Evolutionary conservation across 1,140 invertebrate genomes (phyloP).

Genomic region (Tetragonula clypearis): DNA sequence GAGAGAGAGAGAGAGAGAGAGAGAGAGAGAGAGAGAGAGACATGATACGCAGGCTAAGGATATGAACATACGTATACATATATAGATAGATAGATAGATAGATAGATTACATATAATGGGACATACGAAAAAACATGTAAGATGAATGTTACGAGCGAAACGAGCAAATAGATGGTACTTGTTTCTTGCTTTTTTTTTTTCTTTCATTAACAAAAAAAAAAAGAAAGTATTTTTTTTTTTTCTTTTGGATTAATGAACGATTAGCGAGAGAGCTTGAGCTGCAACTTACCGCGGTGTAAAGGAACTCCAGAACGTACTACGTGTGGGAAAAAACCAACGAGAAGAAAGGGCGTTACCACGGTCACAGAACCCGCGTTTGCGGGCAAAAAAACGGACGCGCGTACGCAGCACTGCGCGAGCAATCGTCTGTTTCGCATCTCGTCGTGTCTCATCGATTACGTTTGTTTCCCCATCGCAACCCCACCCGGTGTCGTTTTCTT

Average conservation of each 20-base stretch:
- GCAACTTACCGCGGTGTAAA: slow-evolving; percentile 98
- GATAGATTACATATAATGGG: slow-evolving; percentile 70
- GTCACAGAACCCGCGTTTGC: slow-evolving; percentile 81
- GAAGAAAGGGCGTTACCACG: slow-evolving; percentile 83
- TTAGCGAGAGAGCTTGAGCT: slow-evolving; percentile 84
- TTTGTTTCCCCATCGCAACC: background rate
- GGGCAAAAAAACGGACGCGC: slow-evolving; percentile 73
- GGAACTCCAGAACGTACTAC: slow-evolving; percentile 98
- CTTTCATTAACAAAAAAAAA: slow-evolving; percentile 30
- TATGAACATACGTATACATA: slow-evolving; percentile 59
- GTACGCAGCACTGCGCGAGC: slow-evolving; percentile 75
- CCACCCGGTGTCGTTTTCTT: no score
- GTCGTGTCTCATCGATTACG: background rate
- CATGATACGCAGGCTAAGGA: slow-evolving; percentile 71
- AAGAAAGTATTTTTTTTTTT: slow-evolving; percentile 32
- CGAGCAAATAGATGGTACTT: slow-evolving; percentile 75
- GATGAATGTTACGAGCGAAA: slow-evolving; percentile 79
- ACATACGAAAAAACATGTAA: slow-evolving; percentile 80
- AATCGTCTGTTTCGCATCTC: slow-evolving; percentile 44
- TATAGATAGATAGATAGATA: slow-evolving; percentile 62
- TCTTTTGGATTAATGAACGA: slow-evolving; percentile 77
- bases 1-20: background rate
- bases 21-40: slow-evolving; percentile 51
- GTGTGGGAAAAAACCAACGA: slow-evolving; percentile 84
- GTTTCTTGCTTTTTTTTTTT: slow-evolving; percentile 57